Base-by-base conservation (phyloP, 2,888 invertebrate species). In the Meloe dianella region DNA sequence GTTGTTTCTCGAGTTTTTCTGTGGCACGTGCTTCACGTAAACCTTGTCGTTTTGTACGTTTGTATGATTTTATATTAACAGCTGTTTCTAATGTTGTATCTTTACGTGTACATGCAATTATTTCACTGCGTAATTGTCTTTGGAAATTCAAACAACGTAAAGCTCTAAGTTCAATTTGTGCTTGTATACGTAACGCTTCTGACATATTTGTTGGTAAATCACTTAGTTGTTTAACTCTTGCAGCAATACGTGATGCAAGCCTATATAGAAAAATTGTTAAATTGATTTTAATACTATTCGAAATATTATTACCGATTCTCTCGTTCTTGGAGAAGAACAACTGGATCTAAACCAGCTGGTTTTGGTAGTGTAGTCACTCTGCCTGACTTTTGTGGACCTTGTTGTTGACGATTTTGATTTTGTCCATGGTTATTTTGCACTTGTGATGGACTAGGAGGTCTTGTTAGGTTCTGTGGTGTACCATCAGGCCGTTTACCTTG, bases 21-120 rank as follows among this genome's bases (percentile, higher is more conserved):
- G 98, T 99, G 56, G 98, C 96, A 68, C 99, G 89, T 4, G 99
- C 98, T 84, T 99, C 99, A 0, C 98, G 89, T 66, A 99, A 83
- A 0, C 98, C 96, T 84, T 98, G 98, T 0, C 97, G 88, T 84
- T 99, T 99, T 10, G 96, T 95, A 63, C 99, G 90, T 82, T 98
- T 98, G 85, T 99, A 99, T 0, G 97, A 96, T 81, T 97, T 97
- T 8, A 97, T 94, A 84, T 98, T 98, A 0, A 98, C 92, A 0
- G 97, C 97, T 0, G 98, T 98, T 85, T 99, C 99, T 54, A 99
- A 83, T 0, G 97, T 97, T 0, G 98, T 97, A 80, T 99, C 98
- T 60, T 94, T 90, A 14, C 97, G 89, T 70, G 97, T 96, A 82
- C 96, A 96, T 0, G 91, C 90, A 24, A 92, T 86, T 75, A 94